Conservation (phyloP, 53 echinoderm and acorn worm genomes). For the Patiria pectinifera region DNA sequence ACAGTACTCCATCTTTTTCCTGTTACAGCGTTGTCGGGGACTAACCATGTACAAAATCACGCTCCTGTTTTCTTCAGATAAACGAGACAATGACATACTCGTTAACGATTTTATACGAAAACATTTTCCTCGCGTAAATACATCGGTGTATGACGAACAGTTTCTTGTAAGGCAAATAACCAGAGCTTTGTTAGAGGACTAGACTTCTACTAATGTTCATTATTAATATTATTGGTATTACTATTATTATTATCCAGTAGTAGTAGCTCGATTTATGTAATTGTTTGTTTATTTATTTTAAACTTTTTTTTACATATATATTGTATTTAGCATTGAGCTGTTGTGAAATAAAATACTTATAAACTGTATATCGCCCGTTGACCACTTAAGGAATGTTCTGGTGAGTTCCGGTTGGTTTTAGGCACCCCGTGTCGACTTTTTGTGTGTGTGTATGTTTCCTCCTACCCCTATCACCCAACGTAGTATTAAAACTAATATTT, state of each 20-base stretch:
- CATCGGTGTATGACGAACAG: background rate
- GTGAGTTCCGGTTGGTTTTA: slow-evolving; percentile 51
- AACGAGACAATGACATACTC: background rate
- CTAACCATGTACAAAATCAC: slow-evolving; percentile 5
- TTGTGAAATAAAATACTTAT: slow-evolving; percentile 9
- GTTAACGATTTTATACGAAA: slow-evolving; percentile 46
- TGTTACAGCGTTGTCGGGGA: slow-evolving; percentile 66
- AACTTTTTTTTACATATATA: background rate
- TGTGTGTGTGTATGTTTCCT: background rate
- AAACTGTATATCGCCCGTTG: slow-evolving; percentile 19
- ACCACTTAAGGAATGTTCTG: slow-evolving; percentile 47
- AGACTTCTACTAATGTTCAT: background rate
- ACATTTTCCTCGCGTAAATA: slow-evolving; percentile 10
- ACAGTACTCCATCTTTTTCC: slow-evolving; percentile 70
- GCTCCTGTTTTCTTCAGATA: slow-evolving; percentile 1
- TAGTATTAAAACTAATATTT: no score
- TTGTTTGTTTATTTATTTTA: background rate
- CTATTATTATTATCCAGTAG: background rate
- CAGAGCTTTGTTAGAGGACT: background rate
- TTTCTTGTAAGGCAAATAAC: background rate
- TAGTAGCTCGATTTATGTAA: no score
- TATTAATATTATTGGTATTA: background rate
- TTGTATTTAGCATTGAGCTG: background rate
- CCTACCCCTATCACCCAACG: background rate
- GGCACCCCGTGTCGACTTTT: slow-evolving; percentile 12